phyloP scores from a whole-genome alignment of 2,888 invertebrate genomes.

The Phytoseiulus persimilis region DNA sequence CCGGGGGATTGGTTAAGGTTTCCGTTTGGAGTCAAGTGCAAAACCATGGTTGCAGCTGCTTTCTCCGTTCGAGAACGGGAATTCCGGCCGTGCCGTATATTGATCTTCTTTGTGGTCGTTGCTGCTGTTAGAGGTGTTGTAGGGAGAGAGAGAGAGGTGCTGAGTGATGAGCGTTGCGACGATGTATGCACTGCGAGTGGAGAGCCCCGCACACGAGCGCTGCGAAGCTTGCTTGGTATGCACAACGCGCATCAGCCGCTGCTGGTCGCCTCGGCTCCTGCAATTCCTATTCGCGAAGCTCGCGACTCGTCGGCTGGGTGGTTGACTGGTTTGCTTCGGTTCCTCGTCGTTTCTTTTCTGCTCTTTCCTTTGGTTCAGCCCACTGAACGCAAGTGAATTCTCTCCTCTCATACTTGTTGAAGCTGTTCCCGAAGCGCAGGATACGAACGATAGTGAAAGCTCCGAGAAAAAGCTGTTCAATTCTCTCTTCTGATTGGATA shows the following conservation, averaged over 20 bases:
- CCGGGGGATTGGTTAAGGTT: no score
- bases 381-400: neutral
- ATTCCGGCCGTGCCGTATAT: no score
- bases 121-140: neutral
- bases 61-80: no score
- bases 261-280: neutral
- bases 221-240: neutral
- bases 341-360: neutral
- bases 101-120: neutral
- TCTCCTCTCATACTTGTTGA: neutral
- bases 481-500: neutral
- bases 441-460: neutral
- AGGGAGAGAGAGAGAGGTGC: neutral
- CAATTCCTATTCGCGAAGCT: neutral
- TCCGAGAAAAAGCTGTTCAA: neutral
- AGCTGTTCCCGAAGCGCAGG: neutral
- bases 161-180: neutral
- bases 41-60: no score
- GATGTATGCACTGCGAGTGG: neutral
- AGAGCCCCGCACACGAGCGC: neutral
- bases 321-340: neutral
- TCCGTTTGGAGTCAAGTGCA: no score
- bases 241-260: neutral
- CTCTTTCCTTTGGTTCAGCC: neutral
- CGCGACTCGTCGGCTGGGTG: neutral